Conservation (phyloP, 2,113 vertebrate genomes). For the Peucedramus taeniatus region DNA sequence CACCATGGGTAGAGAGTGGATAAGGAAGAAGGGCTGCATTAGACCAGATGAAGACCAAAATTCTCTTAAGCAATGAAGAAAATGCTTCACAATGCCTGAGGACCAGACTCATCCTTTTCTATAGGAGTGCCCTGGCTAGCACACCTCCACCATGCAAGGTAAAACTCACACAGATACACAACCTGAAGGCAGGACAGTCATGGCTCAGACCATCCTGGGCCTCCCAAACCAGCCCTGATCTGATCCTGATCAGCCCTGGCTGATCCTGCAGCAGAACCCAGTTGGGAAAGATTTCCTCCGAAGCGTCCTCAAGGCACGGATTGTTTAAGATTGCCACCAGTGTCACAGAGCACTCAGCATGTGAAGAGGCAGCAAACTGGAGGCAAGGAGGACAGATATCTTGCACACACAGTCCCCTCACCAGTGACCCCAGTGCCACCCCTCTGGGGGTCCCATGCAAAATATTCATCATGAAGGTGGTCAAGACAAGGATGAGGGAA, state of each 20-base stretch:
- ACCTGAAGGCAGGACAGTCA: not conserved
- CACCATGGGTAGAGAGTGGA: not conserved
- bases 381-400: not conserved
- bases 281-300: not conserved
- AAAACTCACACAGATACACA: not conserved
- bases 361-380: not conserved
- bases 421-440: not conserved
- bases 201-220: not conserved
- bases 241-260: not conserved
- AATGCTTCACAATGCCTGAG: not conserved
- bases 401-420: rapidly evolving
- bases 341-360: not conserved
- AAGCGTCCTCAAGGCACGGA: not conserved
- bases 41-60: not conserved
- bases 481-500: not conserved
- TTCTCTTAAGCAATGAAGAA: not conserved
- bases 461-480: not conserved
- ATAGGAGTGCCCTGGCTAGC: not conserved
- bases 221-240: not conserved
- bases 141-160: not conserved
- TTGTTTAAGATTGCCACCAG: not conserved
- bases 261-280: not conserved
- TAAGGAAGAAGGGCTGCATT: not conserved
- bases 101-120: not conserved
- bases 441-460: rapidly evolving